Evolutionary conservation across 2,888 invertebrate species (phyloP).

Genomic region (Neuroscelio doddi): DNA sequence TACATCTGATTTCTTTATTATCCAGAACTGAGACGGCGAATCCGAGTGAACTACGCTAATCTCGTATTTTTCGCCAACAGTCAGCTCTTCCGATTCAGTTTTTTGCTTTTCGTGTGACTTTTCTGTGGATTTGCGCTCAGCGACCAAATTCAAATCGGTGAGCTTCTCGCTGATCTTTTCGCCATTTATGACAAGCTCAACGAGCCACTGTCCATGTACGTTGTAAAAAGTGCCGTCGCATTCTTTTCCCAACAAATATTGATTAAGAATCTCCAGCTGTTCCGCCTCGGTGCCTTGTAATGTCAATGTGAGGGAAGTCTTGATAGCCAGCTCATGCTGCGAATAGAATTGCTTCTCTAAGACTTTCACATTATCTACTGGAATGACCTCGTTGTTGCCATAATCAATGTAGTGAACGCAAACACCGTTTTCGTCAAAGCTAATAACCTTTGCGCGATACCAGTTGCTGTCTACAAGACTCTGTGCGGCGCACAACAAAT

Average conservation of each 20-base stretch:
- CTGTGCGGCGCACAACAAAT: constrained; percentile 77
- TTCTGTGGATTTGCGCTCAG: constrained; percentile 7
- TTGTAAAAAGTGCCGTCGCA: constrained; percentile 75
- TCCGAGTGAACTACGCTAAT: constrained; percentile 82
- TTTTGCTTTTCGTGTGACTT: constrained; percentile 3
- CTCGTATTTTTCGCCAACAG: constrained; percentile 57
- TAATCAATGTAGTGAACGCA: constrained; percentile 80
- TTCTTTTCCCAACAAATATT: constrained; percentile 70
- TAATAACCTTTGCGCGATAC: constrained; percentile 79
- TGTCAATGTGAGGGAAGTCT: constrained; percentile 59
- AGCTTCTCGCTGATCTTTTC: constrained; percentile 74
- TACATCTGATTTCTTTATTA: constrained; percentile 78
- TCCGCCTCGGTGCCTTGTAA: constrained; percentile 69
- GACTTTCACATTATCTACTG: constrained; percentile 70
- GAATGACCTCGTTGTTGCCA: constrained; percentile 78
- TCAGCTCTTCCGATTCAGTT: constrained; percentile 54
- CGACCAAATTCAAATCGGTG: constrained; percentile 57
- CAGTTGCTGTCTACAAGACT: constrained; percentile 79
- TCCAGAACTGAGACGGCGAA: constrained; percentile 83
- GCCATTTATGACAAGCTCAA: constrained; percentile 73
- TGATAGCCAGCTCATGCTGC: constrained; percentile 62
- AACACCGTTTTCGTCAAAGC: constrained; percentile 70
- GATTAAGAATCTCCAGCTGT: constrained; percentile 66
- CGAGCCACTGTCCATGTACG: constrained; percentile 75
- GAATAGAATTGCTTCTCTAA: constrained; percentile 62